Evolutionary conservation across 2,113 vertebrate genomes (phyloP).

Genomic region (Heteronetta atricapilla): DNA sequence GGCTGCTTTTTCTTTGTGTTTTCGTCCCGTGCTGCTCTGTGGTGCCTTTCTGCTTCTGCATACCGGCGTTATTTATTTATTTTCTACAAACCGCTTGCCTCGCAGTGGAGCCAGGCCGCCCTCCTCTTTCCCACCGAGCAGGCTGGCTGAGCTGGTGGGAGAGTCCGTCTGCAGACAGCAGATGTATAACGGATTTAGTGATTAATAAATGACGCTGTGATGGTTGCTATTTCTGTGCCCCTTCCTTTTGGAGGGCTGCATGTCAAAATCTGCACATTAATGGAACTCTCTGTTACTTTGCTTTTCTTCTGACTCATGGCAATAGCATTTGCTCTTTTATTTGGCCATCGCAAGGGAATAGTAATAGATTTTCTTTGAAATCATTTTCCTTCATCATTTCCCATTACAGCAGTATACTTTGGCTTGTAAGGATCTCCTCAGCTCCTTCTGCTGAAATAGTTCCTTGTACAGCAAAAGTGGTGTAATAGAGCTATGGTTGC

Average conservation of each 20-base stretch:
- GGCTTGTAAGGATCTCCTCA: conserved; percentile 43
- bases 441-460: conserved; percentile 29
- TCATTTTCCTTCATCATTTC: conserved; percentile 69
- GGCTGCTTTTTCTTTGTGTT: neutral
- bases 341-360: conserved; percentile 56
- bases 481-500: conserved; percentile 4
- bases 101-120: neutral
- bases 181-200: conserved; percentile 22
- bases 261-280: conserved; percentile 43
- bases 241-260: conserved; percentile 29
- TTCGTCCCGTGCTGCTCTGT: neutral
- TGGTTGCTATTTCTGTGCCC: conserved; percentile 26
- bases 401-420: conserved; percentile 49
- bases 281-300: conserved; percentile 46
- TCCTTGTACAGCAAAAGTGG: conserved; percentile 22
- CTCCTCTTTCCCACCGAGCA: conserved; percentile 33
- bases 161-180: conserved; percentile 27
- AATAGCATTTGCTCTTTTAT: conserved; percentile 61
- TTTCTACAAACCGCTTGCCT: neutral
- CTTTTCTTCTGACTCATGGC: conserved; percentile 49
- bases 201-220: conserved; percentile 45
- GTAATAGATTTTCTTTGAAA: conserved; percentile 72
- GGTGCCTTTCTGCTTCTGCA: conserved; percentile 8
- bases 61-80: neutral
- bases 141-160: conserved; percentile 32